A percentile compares a stretch with the other conserved stretches of the same genome.
Conservation (phyloP, 53 echinoderm and acorn worm genomes). For the Echinarachnius parma region DNA sequence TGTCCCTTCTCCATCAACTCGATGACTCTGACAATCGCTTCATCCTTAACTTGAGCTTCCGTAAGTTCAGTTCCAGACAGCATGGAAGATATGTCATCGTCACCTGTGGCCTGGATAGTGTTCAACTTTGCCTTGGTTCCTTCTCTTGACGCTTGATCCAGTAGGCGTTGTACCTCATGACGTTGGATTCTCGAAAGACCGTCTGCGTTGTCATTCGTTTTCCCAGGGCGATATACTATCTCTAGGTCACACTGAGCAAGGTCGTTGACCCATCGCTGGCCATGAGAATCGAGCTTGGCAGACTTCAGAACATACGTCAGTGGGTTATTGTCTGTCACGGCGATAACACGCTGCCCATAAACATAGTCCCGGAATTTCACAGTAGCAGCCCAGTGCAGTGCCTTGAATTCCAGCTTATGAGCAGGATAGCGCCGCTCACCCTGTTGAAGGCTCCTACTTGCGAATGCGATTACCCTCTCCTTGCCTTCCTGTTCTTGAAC, state of each 20-base stretch:
- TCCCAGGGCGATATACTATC: conserved; percentile 37
- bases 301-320: conserved; percentile 48
- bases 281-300: conserved; percentile 47
- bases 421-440: conserved; percentile 28
- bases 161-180: conserved; percentile 4
- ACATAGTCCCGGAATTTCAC: conserved; percentile 38
- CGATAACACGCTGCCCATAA: conserved; percentile 40
- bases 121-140: neutral
- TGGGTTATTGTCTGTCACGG: conserved; percentile 46
- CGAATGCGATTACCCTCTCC: conserved; percentile 47
- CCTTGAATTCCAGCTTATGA: conserved; percentile 49
- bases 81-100: neutral
- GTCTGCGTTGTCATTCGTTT: conserved; percentile 39
- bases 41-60: neutral
- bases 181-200: conserved; percentile 39
- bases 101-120: neutral
- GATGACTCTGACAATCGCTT: neutral
- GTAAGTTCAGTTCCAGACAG: neutral
- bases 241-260: conserved; percentile 41
- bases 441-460: conserved; percentile 18
- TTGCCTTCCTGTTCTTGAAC: conserved; percentile 24
- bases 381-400: conserved; percentile 47
- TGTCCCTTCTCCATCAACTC: neutral
- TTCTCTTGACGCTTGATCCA: neutral
- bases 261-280: conserved; percentile 51